Base-by-base conservation (phyloP, 2,888 invertebrate genomes). In the Tinea semifulvella region DNA sequence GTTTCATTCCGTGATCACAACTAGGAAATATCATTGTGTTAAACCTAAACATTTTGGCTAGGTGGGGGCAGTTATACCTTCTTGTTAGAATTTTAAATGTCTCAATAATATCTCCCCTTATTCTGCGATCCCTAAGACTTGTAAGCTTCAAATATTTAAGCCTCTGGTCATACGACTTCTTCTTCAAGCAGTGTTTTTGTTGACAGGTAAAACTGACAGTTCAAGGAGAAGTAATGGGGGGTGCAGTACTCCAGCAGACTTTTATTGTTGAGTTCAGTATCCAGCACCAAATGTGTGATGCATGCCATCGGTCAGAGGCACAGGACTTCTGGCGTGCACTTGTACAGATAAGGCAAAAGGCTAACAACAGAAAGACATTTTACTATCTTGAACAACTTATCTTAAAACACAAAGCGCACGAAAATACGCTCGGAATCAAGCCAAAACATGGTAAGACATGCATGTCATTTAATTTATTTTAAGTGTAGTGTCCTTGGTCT, bases 331-430 rank as follows among this genome's bases (percentile, higher is more conserved):
- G 99, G 99, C 90, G 92, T 57, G 95, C 98, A 28, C 57, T 94
- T 67, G 92, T 94, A 45, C 91, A 98, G 87, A 89, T 95, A 4
- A 81, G 95, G 20, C 94, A 94, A 60, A 86, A 90, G 47, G 88
- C 93, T 0, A 91, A 91, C 53, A 98, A 98, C 69, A 95, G 96
- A 64, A 98, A 98, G 71, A 98, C 98, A 0, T 92, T 99, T 60
- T 98, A 91, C 67, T 99, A 98, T 63, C 81, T 99, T 58, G 99
- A 99, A 65, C 99, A 99, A 67, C 71, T 98, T 50, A 94, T 99
- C 60, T 75, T 99, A 52, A 99, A 98, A 66, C 94, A 98, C 63
- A 93, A 90, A 57, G 96, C 95, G 0, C 98, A 98, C 71, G 89
- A 89, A 53, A 89, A 91, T 58, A 91, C 95, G 1, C 76, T 94